Percentiles rank a stretch among this genome's conserved stretches.
Evolutionary conservation across 1,140 invertebrate genomes (phyloP).

Genomic region (Drosophila ironensis): DNA sequence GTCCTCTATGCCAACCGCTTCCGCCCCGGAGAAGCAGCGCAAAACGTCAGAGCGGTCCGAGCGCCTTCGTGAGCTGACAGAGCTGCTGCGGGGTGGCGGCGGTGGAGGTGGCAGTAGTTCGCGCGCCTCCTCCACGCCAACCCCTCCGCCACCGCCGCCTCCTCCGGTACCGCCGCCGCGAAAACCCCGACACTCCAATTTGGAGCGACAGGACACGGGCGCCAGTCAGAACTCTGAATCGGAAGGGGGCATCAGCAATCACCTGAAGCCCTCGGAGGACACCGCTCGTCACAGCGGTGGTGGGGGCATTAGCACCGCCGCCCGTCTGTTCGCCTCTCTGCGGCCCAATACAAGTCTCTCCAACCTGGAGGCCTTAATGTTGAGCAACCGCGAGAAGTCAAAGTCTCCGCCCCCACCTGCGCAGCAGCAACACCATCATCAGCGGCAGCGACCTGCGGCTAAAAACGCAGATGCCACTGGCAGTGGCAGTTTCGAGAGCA

Average conservation of each 20-base stretch:
- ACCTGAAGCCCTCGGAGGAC: conserved; percentile 12
- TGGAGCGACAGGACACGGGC: conserved; percentile 57
- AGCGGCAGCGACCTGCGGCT: conserved; percentile 73
- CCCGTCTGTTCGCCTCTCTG: conserved; percentile 61
- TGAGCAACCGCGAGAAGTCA: conserved; percentile 77
- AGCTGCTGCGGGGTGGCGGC: conserved; percentile 85
- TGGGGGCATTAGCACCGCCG: conserved; percentile 29
- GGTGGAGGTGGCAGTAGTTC: conserved; percentile 61
- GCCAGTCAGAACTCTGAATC: conserved; percentile 41
- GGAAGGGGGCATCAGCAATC: conserved; percentile 13
- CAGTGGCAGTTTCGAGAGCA: conserved; percentile 67
- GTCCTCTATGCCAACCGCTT: conserved; percentile 5
- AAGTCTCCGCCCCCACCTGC: conserved; percentile 69
- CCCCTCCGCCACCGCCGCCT: conserved; percentile 80
- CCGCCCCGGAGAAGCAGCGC: conserved; percentile 66
- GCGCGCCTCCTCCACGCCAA: conserved; percentile 76
- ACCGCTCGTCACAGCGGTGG: conserved; percentile 12
- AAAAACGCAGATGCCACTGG: conserved; percentile 62
- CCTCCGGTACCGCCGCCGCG: conserved; percentile 71
- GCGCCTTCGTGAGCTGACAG: conserved; percentile 88
- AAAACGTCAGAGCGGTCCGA: conserved; percentile 84
- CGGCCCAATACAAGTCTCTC: conserved; percentile 80
- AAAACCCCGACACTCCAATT: conserved; percentile 45
- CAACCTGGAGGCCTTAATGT: conserved; percentile 76
- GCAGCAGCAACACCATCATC: conserved; percentile 11